These are phyloP conservation scores for Drymodes brunneopygia DNA, from an alignment of 2,113 vertebrate genomes.

Conservation along the genomic window DNA sequence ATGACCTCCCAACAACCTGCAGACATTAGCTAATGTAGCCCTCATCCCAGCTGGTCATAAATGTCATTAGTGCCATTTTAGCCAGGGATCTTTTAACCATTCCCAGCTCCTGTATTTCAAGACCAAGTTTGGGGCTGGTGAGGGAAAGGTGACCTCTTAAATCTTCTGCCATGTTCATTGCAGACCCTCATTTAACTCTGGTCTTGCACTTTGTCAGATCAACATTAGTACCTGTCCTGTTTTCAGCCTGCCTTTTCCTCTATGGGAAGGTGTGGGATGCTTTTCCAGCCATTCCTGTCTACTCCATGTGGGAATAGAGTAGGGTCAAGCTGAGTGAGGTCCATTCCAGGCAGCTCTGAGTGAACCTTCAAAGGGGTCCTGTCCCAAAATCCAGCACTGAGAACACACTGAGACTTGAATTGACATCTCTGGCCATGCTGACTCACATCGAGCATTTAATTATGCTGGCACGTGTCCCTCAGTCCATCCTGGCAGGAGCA, in stretches of 20 bases:
- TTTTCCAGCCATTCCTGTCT: not conserved
- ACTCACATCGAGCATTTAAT: rapidly evolving
- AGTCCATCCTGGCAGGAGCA: not conserved
- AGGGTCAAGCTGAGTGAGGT: not conserved
- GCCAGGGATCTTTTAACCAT: not conserved
- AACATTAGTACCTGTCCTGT: rapidly evolving
- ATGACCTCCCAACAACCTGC: conserved; percentile 46
- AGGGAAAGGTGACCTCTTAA: not conserved
- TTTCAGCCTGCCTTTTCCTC: not conserved
- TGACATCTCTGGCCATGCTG: not conserved
- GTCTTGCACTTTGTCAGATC: not conserved
- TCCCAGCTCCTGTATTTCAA: not conserved
- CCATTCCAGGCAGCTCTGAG: not conserved
- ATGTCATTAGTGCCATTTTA: not conserved
- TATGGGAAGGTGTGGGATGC: not conserved
- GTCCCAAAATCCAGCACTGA: rapidly evolving
- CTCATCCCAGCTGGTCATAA: conserved; percentile 15
- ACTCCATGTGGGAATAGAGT: rapidly evolving
- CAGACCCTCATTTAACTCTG: not conserved
- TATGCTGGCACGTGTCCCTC: rapidly evolving
- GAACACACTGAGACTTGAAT: not conserved
- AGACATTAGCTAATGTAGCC: conserved; percentile 17
- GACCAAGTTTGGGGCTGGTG: not conserved
- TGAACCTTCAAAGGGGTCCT: not conserved
- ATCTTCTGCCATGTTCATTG: not conserved